phyloP scores from a whole-genome alignment of 2,797 vertebrate genomes.

The Gallirallus australis region DNA sequence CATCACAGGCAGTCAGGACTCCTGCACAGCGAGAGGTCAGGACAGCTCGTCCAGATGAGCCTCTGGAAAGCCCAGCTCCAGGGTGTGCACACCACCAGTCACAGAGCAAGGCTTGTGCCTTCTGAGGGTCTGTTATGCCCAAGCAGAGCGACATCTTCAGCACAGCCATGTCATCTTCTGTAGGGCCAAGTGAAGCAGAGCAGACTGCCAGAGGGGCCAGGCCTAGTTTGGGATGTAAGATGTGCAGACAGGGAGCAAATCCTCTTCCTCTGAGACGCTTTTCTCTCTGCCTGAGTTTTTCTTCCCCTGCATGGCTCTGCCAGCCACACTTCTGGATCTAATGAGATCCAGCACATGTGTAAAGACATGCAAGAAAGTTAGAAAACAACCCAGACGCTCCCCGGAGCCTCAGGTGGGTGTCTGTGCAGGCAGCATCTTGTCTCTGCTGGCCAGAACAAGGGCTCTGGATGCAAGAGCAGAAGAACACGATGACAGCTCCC shows the following conservation, averaged over 20 bases:
- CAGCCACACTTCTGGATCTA: neutral
- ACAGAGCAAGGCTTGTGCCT: neutral
- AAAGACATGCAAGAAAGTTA: neutral
- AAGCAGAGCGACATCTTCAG: neutral
- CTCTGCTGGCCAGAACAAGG: neutral
- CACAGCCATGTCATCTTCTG: neutral
- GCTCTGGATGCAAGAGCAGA: neutral
- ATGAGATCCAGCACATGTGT: neutral
- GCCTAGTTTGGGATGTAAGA: neutral
- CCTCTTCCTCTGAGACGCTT: neutral
- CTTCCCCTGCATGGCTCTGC: neutral
- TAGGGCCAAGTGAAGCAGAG: neutral
- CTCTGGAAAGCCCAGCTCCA: neutral
- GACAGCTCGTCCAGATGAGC: neutral
- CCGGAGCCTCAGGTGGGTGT: neutral
- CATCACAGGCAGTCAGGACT: neutral
- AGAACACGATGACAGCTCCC: neutral
- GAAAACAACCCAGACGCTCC: neutral
- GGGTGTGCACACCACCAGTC: neutral
- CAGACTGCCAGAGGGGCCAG: neutral
- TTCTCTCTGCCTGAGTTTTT: neutral
- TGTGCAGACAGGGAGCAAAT: neutral
- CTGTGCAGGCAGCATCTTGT: neutral
- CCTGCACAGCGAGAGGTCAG: neutral
- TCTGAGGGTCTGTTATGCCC: neutral